A percentile compares a stretch with the other conserved stretches of the same genome.
Evolutionary conservation across 2,888 invertebrate genomes (phyloP).

Genomic region (Polymixis lichenea): DNA sequence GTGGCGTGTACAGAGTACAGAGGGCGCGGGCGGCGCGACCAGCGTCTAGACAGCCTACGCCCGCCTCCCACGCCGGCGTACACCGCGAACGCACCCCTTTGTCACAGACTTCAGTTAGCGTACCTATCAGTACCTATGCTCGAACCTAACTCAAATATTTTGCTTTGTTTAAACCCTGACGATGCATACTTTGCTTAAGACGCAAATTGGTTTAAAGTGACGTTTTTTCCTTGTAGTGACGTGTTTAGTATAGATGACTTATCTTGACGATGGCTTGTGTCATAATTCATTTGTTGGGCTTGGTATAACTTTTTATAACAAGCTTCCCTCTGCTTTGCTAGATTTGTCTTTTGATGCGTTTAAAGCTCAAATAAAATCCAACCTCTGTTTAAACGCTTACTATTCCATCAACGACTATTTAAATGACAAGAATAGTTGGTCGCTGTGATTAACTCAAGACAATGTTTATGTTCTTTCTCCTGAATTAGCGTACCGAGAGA

Average conservation of each 20-base stretch:
- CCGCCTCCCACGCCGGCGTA: slow-evolving; percentile 58
- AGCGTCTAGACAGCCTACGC: slow-evolving; percentile 80
- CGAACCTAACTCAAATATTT: slow-evolving; percentile 44
- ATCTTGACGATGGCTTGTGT: slow-evolving; percentile 2
- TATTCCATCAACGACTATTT: too few species aligned
- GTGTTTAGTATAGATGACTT: slow-evolving; percentile 7
- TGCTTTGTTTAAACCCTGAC: slow-evolving; percentile 37
- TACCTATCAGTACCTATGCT: slow-evolving; percentile 31
- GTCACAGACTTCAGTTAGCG: slow-evolving; percentile 56
- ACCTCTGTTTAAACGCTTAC: too few species aligned
- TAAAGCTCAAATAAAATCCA: too few species aligned
- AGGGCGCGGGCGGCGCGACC: slow-evolving; percentile 69
- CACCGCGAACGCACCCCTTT: slow-evolving; percentile 68
- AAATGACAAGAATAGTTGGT: too few species aligned
- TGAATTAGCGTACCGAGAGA: too few species aligned
- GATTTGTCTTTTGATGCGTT: too few species aligned
- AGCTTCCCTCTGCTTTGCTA: too few species aligned
- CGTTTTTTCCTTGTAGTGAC: slow-evolving; percentile 14
- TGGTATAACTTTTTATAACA: too few species aligned
- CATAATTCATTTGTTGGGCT: too few species aligned
- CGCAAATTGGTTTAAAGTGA: slow-evolving; percentile 17
- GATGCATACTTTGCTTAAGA: slow-evolving; percentile 21
- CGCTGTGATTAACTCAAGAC: too few species aligned
- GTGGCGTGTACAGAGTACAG: slow-evolving; percentile 69
- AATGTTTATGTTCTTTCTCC: too few species aligned